Conservation (phyloP, 2,797 vertebrate genomes). For the Neostethus bicornis region DNA sequence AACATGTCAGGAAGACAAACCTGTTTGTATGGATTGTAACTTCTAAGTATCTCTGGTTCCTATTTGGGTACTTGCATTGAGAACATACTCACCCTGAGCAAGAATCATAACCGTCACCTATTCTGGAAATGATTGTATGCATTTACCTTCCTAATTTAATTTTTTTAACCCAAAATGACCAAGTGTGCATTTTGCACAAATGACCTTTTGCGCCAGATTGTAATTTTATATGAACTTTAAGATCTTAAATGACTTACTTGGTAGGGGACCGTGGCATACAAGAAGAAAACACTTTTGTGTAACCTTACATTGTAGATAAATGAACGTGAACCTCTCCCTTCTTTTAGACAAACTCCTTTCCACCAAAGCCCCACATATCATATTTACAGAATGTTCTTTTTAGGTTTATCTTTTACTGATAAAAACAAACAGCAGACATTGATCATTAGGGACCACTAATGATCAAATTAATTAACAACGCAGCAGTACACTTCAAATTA, state of each 20-base stretch:
- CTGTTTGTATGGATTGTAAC: constrained; percentile 21
- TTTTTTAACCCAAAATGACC: constrained; percentile 3
- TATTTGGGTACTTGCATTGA: constrained; percentile 4
- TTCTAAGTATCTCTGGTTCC: constrained; percentile 2
- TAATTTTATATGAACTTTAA: neutral
- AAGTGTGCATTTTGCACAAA: constrained; percentile 1
- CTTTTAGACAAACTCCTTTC: neutral
- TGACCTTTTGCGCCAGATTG: constrained; percentile 11
- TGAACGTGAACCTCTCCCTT: neutral
- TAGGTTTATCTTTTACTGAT: constrained; percentile 1
- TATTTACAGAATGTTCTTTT: neutral
- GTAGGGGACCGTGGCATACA: too few relatives aligned
- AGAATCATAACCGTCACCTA: too few relatives aligned
- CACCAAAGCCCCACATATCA: neutral
- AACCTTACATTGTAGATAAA: neutral
- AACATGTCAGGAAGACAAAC: constrained; percentile 44
- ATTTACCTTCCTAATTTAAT: neutral
- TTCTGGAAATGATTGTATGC: neutral
- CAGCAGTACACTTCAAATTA: neutral
- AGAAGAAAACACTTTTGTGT: too few relatives aligned
- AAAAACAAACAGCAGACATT: neutral
- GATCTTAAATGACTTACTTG: constrained; percentile 1
- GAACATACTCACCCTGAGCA: neutral
- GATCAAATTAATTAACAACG: neutral
- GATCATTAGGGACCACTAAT: neutral